phyloP scores from a whole-genome alignment of 2,113 vertebrate species.

The Lutjanus erythropterus region DNA sequence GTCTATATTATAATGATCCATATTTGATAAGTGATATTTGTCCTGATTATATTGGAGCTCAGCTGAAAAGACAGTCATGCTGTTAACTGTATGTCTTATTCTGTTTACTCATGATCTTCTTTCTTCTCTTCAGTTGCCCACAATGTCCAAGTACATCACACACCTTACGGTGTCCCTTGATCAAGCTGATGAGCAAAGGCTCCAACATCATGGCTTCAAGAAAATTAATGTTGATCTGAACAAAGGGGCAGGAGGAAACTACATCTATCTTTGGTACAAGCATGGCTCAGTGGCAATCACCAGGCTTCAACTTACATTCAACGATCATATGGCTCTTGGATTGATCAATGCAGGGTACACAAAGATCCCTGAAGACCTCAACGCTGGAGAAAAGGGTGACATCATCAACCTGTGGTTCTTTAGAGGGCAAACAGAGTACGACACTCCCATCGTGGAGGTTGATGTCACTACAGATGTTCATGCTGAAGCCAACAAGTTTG shows the following conservation, averaged over 20 bases:
- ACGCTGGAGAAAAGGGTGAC: rapidly evolving
- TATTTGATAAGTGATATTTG: background rate
- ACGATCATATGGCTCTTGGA: rapidly evolving
- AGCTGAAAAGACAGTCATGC: background rate
- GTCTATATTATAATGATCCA: background rate
- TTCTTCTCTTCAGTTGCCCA: background rate
- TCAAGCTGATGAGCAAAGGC: background rate
- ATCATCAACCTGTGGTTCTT: background rate
- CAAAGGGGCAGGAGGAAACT: background rate
- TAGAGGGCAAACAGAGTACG: background rate
- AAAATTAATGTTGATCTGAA: constrained; percentile 6
- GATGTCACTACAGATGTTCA: background rate
- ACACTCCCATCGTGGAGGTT: background rate
- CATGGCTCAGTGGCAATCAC: background rate
- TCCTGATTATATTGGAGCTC: background rate
- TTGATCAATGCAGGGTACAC: background rate
- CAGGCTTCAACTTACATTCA: constrained; percentile 22
- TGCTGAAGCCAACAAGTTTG: background rate
- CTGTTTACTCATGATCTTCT: background rate
- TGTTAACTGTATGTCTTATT: too few relatives aligned
- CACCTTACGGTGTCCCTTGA: background rate
- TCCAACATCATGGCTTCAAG: background rate
- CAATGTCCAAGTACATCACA: background rate
- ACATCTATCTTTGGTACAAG: constrained; percentile 19
- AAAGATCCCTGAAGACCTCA: rapidly evolving